Base-by-base conservation (phyloP, 2,797 vertebrate genomes). In the Podarcis siculus region DNA sequence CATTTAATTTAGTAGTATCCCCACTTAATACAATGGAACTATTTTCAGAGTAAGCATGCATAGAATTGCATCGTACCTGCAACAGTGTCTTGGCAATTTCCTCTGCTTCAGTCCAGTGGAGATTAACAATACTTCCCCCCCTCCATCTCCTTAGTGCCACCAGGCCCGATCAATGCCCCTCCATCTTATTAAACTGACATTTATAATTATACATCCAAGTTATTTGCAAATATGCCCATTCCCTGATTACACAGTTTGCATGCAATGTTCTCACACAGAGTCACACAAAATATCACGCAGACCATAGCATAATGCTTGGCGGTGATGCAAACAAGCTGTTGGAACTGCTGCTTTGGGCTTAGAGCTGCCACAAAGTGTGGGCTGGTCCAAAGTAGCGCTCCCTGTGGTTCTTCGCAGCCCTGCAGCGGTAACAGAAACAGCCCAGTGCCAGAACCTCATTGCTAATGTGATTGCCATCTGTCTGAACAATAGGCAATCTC, bases 391-490 rank as follows among this genome's bases (percentile, higher is more conserved):
- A 87, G 55, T 35, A 27, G 12, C 6, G 0, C n/a, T 23, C 8
- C 32, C 71, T 3, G 0, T 0, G 17, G 72, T 21, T 73, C 58
- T 75, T 58, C 67, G 90, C 87, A 90, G 55, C 49, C 61, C 67
- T 85, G 82, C 32, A 89, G 79, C 17, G 7, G 71, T 58, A 81
- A 10, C 19, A 23, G 21, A 25, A 3, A 76, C 37, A 25, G 64
- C 66, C 0, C 0, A 15, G 9, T 78, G 39, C 61, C 78, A 71
- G 72, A 42, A 89, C 71, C 27, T 45, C 58, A 30, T 23, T 9
- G 8, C 86, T 49, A 82, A 86, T 6, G 1, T 23, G 21, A 87
- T 76, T 88, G 86, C 85, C 83, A 92, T 86, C 72, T 76, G 80
- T 72, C 87, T 87, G 77, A 79, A 89, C 55, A 89, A 76, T 71